Conservation (phyloP, 2,797 vertebrate species). For the Scomberomorus guttatus region DNA sequence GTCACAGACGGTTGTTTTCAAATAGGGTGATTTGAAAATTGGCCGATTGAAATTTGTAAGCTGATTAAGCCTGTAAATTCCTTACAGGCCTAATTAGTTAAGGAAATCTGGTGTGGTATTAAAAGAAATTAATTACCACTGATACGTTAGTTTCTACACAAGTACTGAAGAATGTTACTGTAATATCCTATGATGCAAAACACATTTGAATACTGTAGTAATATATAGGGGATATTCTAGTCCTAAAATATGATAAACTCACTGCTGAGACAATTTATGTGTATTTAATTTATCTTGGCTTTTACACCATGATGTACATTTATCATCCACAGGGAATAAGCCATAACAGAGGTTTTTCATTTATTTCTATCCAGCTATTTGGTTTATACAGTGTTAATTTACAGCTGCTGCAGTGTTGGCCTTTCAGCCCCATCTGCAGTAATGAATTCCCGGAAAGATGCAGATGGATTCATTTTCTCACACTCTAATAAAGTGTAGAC, state of each 20-base stretch:
- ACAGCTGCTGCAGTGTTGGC: background rate
- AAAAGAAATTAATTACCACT: background rate
- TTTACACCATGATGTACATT: constrained; percentile 11
- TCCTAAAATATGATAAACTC: background rate
- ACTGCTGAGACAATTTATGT: constrained; percentile 3
- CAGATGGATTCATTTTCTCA: constrained; percentile 17
- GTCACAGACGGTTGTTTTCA: too few relatives aligned
- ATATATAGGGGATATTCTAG: background rate
- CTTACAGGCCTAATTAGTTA: too few relatives aligned
- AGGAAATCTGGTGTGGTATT: background rate
- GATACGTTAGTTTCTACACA: background rate
- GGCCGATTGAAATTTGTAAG: too few relatives aligned
- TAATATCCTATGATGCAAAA: background rate
- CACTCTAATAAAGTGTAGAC: background rate
- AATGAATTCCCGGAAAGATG: constrained; percentile 16
- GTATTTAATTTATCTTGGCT: background rate
- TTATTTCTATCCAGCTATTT: constrained; percentile 8
- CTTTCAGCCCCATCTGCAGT: constrained; percentile 15
- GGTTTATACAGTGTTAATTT: constrained; percentile 13
- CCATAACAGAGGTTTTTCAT: background rate
- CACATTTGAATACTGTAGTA: background rate
- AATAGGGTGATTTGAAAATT: too few relatives aligned
- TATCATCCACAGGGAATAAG: background rate
- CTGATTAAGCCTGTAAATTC: too few relatives aligned
- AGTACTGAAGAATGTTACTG: background rate